Conservation (phyloP, 2,888 invertebrate genomes). For the Drosophila acutilabella region DNA sequence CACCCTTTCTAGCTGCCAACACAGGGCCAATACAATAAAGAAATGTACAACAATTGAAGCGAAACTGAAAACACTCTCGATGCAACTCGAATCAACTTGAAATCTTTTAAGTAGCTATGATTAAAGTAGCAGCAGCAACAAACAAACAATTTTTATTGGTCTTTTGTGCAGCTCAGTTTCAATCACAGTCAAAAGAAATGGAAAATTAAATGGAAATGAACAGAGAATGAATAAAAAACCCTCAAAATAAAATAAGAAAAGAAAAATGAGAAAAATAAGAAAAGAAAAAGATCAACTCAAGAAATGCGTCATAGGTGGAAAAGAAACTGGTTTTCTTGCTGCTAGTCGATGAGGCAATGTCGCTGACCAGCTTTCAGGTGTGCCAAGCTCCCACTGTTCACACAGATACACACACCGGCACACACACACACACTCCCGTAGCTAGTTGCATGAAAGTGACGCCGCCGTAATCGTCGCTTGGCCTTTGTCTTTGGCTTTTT, state of each 20-base stretch:
- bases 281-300: slow-evolving; percentile 15
- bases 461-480: slow-evolving; percentile 70
- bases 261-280: slow-evolving; percentile 9
- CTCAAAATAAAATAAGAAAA: slow-evolving; percentile 3
- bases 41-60: neutral
- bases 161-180: slow-evolving; percentile 30
- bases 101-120: slow-evolving; percentile 11
- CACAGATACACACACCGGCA: slow-evolving; percentile 1
- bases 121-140: slow-evolving; percentile 4
- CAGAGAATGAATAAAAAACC: slow-evolving; percentile 1
- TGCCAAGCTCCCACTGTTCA: slow-evolving; percentile 43
- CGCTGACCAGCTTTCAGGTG: slow-evolving; percentile 75
- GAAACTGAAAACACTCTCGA: slow-evolving; percentile 11
- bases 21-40: neutral
- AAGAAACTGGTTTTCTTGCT: slow-evolving; percentile 57
- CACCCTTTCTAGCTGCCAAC: neutral
- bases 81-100: slow-evolving; percentile 3
- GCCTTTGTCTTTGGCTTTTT: slow-evolving; percentile 76
- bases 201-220: slow-evolving; percentile 8
- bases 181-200: slow-evolving; percentile 38
- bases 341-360: slow-evolving; percentile 70
- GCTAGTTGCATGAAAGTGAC: slow-evolving; percentile 63
- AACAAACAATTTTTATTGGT: slow-evolving; percentile 13
- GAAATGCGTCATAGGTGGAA: slow-evolving; percentile 73
- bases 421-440: neutral